Evolutionary conservation across 2,797 vertebrate genomes (phyloP), one percentile per base, ranked within the genome.

Genomic region (Enteromius anoplus): DNA sequence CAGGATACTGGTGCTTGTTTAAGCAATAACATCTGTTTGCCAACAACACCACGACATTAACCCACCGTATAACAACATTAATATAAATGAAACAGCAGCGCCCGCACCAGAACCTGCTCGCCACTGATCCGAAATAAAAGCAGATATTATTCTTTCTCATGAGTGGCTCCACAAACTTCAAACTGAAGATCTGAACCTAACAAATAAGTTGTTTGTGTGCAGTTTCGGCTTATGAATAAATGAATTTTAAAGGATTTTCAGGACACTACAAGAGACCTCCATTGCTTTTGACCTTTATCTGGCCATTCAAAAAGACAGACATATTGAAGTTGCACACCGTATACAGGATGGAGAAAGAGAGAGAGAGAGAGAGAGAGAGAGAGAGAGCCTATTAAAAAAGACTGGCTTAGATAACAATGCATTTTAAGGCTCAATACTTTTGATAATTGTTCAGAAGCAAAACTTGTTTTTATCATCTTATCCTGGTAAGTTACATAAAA

Each of bases 71-170:
- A 58, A 58, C 51, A 40, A 40, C 51, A 75, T 58, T 75, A 58
- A 75, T 75, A 37, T 40, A 58, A 75, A 75, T 75, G 72, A 75
- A 75, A 75, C 72, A 55, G 51, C 51, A 40, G 72, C 2, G 51
- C 51, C 49, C 2, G 2, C 49, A 34, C 47, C 72, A 55, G 51
- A 55, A n/a, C 51, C 34, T 75, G 51, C 51, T 73, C 0, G 12
- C 11, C 72, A 55, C 11, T 40, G 72, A 40, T 75, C 60, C 32
- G 2, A 75, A 75, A 75, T 58, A 58, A 75, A 75, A 75, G 51
- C 21, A 75, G 32, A 75, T 75, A 40, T 40, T 75, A 75, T 75
- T 75, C 5, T 75, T 55, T 75, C 71, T 34, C 45, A 47, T 73
- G 47, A n/a, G 47, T 34, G 29, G 47, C 29, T 53, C 37, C 72